phyloP scores from a whole-genome alignment of 2,888 invertebrate species.

The Chydorus sphaericus region DNA sequence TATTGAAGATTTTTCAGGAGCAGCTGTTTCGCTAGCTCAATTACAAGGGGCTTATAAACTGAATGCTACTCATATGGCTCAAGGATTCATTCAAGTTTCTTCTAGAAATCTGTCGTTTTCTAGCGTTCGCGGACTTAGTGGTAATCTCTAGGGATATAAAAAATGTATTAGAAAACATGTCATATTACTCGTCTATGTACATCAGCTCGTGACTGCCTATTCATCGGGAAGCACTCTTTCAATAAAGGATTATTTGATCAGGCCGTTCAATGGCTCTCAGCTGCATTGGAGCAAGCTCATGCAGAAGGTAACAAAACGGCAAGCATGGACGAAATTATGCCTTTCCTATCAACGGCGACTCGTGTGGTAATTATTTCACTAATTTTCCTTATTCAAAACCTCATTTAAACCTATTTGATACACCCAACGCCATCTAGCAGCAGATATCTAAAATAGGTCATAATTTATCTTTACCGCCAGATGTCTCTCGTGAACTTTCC shows the following conservation, averaged over 20 bases:
- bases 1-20: constrained; percentile 21
- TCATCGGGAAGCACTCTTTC: constrained; percentile 27
- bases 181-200: neutral
- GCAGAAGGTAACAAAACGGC: constrained; percentile 22
- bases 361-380: constrained; percentile 23
- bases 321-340: constrained; percentile 24
- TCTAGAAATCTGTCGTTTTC: neutral
- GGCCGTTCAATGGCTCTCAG: constrained; percentile 27
- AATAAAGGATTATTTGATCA: constrained; percentile 26
- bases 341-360: constrained; percentile 25
- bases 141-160: neutral
- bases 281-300: constrained; percentile 23
- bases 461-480: no score
- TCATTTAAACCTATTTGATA: neutral
- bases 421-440: neutral
- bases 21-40: constrained; percentile 23
- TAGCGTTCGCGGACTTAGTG: constrained; percentile 6
- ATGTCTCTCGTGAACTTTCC: no score
- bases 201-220: constrained; percentile 26
- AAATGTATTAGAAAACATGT: neutral
- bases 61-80: constrained; percentile 22
- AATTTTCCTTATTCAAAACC: no score
- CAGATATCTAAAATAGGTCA: no score
- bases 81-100: constrained; percentile 19
- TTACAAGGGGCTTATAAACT: constrained; percentile 24